Conservation (phyloP, 2,888 invertebrate genomes). For the Proisotoma minuta region DNA sequence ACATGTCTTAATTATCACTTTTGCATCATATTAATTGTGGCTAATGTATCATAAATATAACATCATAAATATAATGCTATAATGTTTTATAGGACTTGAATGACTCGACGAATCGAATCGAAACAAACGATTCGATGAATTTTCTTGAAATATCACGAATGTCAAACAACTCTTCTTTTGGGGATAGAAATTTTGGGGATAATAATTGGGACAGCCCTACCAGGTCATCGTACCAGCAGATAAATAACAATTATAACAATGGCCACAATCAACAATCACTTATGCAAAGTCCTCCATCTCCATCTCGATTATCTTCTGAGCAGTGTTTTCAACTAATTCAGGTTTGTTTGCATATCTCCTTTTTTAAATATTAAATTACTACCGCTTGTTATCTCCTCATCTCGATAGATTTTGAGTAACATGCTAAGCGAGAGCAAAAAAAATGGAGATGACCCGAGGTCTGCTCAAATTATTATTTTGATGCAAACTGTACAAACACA, state of each 20-base stretch:
- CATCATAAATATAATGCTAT: no score
- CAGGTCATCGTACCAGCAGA: not conserved
- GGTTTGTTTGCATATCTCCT: not conserved
- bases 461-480: conserved; percentile 16
- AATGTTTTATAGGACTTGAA: no score
- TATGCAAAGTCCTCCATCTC: no score
- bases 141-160: no score
- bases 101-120: no score
- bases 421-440: conserved; percentile 17
- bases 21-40: no score
- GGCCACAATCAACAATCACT: no score
- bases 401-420: conserved; percentile 24
- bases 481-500: conserved; percentile 32
- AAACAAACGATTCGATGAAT: no score
- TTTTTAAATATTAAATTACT: not conserved
- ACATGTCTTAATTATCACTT: no score
- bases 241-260: not conserved
- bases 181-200: not conserved
- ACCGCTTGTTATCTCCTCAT: not conserved
- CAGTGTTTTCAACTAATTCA: not conserved
- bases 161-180: no score
- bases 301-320: not conserved
- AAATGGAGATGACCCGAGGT: conserved; percentile 8
- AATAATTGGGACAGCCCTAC: not conserved
- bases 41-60: no score